Conservation (phyloP, 2,888 invertebrate genomes). For the Sacculina carcini region DNA sequence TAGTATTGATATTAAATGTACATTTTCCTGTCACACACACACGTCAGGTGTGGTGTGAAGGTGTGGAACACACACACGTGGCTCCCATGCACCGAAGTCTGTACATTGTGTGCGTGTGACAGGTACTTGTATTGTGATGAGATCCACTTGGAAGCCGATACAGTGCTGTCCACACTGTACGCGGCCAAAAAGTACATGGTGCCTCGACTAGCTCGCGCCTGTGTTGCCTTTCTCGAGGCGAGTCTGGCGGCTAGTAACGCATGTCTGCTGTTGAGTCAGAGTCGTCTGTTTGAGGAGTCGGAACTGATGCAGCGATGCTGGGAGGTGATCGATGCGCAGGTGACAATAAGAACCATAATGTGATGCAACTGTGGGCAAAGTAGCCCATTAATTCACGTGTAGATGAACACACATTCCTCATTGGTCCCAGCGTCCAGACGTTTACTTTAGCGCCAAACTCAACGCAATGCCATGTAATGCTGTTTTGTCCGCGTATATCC, state of each 20-base stretch:
- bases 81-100: too few species aligned
- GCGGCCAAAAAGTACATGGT: slow-evolving; percentile 93
- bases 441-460: too few species aligned
- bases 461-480: too few species aligned
- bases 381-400: background rate
- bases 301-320: slow-evolving; percentile 88
- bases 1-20: too few species aligned
- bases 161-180: slow-evolving; percentile 74
- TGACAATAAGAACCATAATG: slow-evolving; percentile 17
- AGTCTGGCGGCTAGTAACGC: slow-evolving; percentile 76
- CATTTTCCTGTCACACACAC: too few species aligned
- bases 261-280: slow-evolving; percentile 78
- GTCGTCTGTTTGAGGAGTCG: slow-evolving; percentile 81
- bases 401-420: background rate
- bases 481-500: too few species aligned
- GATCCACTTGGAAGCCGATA: slow-evolving; percentile 79
- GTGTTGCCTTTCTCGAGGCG: slow-evolving; percentile 68
- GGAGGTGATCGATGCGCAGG: slow-evolving; percentile 94
- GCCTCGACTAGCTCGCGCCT: slow-evolving; percentile 71
- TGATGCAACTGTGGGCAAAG: background rate
- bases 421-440: too few species aligned
- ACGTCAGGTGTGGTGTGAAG: background rate
- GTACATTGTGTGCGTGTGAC: too few species aligned
- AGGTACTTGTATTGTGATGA: slow-evolving; percentile 95
- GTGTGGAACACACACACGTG: background rate